Evolutionary conservation across 2,888 invertebrate species (phyloP).

Genomic region (Acrocyrtus sp.): DNA sequence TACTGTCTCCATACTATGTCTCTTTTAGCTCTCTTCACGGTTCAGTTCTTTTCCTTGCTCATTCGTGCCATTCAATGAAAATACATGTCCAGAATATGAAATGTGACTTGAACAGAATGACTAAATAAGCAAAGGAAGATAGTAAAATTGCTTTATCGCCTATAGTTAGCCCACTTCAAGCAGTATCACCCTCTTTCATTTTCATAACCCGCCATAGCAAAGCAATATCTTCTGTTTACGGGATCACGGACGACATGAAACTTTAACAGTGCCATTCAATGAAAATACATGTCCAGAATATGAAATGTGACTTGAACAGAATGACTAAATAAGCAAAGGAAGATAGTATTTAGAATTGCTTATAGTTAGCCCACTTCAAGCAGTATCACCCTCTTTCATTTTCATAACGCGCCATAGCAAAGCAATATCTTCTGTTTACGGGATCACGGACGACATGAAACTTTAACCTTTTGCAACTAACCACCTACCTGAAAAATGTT

Average conservation of each 20-base stretch:
- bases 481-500: too few relatives aligned
- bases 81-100: conserved; percentile 18
- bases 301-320: background rate
- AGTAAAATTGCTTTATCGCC: background rate
- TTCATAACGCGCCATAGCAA: background rate
- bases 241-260: background rate
- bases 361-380: background rate
- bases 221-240: background rate
- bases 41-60: background rate
- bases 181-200: background rate
- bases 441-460: background rate
- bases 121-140: conserved; percentile 12
- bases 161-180: background rate
- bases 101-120: background rate
- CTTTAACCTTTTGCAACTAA: too few relatives aligned
- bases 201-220: background rate
- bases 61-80: background rate
- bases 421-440: background rate
- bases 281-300: conserved; percentile 15
- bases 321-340: conserved; percentile 13
- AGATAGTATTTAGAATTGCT: background rate
- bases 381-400: background rate
- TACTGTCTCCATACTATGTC: too few relatives aligned
- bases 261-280: background rate
- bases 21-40: too few relatives aligned